Evolutionary conservation across 35 echinoderm and acorn worm genomes (phyloP).

Genomic region (Ophiothrix spiculata): DNA sequence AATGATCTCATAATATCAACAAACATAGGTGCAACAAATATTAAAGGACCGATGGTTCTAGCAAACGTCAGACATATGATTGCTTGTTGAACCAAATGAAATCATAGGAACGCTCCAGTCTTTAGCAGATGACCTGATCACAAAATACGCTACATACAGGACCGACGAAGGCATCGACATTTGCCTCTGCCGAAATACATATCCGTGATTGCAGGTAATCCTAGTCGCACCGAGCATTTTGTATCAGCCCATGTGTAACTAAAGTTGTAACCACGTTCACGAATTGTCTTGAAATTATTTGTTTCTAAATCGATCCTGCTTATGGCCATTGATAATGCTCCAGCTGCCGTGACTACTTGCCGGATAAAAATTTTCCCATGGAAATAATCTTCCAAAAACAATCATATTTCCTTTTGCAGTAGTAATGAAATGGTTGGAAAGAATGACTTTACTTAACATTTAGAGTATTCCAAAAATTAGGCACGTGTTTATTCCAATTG

Average conservation of each 20-base stretch:
- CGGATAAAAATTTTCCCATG: conserved; percentile 49
- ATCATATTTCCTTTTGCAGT: not conserved
- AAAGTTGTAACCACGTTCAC: conserved; percentile 33
- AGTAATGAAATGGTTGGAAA: too few species aligned
- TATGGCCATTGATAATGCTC: conserved; percentile 55
- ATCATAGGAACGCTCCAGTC: conserved; percentile 67
- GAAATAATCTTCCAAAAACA: conserved; percentile 40
- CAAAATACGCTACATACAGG: conserved; percentile 66
- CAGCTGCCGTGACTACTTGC: conserved; percentile 33
- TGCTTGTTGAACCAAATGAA: conserved; percentile 62
- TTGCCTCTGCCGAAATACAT: conserved; percentile 37
- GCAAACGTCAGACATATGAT: conserved; percentile 55
- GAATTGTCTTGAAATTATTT: not conserved
- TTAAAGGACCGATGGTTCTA: conserved; percentile 9
- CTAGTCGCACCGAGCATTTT: conserved; percentile 28
- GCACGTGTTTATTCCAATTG: too few species aligned
- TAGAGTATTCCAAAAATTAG: too few species aligned
- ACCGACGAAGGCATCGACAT: conserved; percentile 64
- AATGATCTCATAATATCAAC: conserved; percentile 12
- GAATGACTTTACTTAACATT: too few species aligned
- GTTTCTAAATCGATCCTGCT: conserved; percentile 33
- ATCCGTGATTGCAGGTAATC: conserved; percentile 30
- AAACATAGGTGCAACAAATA: conserved; percentile 26
- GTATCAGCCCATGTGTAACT: conserved; percentile 69
- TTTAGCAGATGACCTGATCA: conserved; percentile 61